Percentiles rank a stretch among this genome's conserved stretches.
phyloP scores from a whole-genome alignment of 2,888 invertebrate genomes.

The Polyommatus icarus region DNA sequence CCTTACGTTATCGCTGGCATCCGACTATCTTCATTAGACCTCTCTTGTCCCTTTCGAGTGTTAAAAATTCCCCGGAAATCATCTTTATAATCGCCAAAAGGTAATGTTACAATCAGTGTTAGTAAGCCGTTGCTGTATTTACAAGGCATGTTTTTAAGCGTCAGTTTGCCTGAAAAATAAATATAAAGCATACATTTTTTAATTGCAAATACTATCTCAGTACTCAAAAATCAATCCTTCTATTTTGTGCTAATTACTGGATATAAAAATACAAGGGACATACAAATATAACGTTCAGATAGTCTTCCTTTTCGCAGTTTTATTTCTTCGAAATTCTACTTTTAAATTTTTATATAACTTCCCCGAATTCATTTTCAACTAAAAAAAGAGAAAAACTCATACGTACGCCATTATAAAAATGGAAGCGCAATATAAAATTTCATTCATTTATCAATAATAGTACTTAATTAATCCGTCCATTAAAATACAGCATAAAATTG shows the following conservation, averaged over 20 bases:
- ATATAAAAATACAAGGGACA: background rate
- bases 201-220: background rate
- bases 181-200: background rate
- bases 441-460: constrained; percentile 19
- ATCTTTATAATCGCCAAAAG: background rate
- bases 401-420: background rate
- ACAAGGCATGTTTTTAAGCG: background rate
- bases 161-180: background rate
- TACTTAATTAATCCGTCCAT: constrained; percentile 17
- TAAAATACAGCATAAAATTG: constrained; percentile 24
- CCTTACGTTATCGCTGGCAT: constrained; percentile 32
- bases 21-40: constrained; percentile 18
- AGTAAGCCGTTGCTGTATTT: background rate
- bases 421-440: constrained; percentile 14
- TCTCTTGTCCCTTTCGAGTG: background rate
- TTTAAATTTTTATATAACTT: background rate
- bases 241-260: background rate
- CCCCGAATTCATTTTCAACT: background rate
- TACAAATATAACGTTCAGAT: background rate
- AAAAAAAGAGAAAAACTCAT: background rate
- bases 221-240: background rate
- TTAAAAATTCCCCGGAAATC: background rate
- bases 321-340: background rate
- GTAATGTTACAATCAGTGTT: background rate
- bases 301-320: background rate